phyloP scores from a whole-genome alignment of 1,140 invertebrate genomes.

The Elymnias hypermnestra region DNA sequence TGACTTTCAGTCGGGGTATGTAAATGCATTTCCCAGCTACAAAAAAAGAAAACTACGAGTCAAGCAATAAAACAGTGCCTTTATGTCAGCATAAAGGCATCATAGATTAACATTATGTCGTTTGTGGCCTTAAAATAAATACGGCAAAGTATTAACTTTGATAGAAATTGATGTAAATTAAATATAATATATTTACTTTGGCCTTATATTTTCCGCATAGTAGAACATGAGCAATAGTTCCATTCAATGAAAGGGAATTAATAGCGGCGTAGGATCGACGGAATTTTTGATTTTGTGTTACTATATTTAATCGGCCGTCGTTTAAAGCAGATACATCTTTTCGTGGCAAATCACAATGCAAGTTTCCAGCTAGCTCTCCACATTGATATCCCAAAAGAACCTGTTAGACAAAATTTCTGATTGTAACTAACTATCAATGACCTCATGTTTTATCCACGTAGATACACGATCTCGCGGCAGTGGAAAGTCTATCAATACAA shows the following conservation, averaged over 20 bases:
- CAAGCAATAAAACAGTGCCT: too few relatives aligned
- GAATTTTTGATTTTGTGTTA: conserved; percentile 22
- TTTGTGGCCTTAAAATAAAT: too few relatives aligned
- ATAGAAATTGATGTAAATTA: neutral
- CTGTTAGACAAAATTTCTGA: conserved; percentile 15
- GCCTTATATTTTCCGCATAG: conserved; percentile 29
- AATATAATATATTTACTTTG: conserved; percentile 40
- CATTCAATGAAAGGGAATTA: conserved; percentile 30
- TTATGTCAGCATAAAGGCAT: too few relatives aligned
- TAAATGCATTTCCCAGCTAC: too few relatives aligned
- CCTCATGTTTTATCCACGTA: too few relatives aligned
- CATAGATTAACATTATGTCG: too few relatives aligned
- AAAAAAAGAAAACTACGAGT: too few relatives aligned
- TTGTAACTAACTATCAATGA: neutral
- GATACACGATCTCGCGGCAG: too few relatives aligned
- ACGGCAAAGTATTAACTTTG: too few relatives aligned
- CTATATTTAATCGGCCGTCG: conserved; percentile 30
- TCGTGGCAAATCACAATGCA: conserved; percentile 29
- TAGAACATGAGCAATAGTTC: conserved; percentile 34
- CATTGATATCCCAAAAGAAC: conserved; percentile 38
- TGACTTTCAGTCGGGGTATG: too few relatives aligned
- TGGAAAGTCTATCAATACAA: too few relatives aligned
- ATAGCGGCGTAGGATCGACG: conserved; percentile 27
- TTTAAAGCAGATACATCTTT: conserved; percentile 26
- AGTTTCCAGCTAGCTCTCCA: conserved; percentile 29